These are phyloP conservation scores for Caenorhabditis sinica DNA, from an alignment of 2,888 invertebrate genomes.

Conservation along the genomic window DNA sequence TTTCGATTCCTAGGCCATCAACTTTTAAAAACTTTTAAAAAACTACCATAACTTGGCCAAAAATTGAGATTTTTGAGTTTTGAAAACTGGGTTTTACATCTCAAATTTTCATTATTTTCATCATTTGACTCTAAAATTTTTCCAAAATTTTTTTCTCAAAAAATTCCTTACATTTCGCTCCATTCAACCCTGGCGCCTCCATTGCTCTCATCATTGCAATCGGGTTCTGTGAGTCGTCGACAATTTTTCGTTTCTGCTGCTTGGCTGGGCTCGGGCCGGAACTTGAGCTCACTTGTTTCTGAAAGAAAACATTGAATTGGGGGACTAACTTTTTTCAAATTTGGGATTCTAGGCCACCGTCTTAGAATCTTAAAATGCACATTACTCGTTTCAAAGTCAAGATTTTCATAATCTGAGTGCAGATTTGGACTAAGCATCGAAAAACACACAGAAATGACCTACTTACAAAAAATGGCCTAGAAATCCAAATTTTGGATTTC, in stretches of 20 bases:
- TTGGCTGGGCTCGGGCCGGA: not conserved
- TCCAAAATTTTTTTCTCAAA: not conserved
- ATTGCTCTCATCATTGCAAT: not conserved
- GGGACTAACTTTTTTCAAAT: too few relatives aligned
- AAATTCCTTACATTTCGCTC: slow-evolving; percentile 24
- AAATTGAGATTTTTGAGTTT: slow-evolving; percentile 6
- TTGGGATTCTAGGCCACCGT: too few relatives aligned
- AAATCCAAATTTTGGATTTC: too few relatives aligned
- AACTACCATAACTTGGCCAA: not conserved
- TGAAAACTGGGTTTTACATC: not conserved
- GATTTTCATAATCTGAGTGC: too few relatives aligned
- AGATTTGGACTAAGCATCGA: too few relatives aligned
- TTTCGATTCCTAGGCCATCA: slow-evolving; percentile 1
- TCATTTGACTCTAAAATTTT: too few relatives aligned
- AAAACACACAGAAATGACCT: too few relatives aligned
- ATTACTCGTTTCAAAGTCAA: too few relatives aligned
- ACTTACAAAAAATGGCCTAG: too few relatives aligned
- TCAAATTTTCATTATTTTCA: not conserved
- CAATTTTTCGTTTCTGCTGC: slow-evolving; percentile 7
- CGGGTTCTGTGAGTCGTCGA: not conserved
- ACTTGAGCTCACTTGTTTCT: slow-evolving; percentile 17
- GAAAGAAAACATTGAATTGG: not conserved
- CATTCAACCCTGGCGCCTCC: slow-evolving; percentile 1
- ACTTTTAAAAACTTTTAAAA: too few relatives aligned
- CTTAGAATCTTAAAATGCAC: too few relatives aligned